phyloP scores from a whole-genome alignment of 2,888 invertebrate genomes.

The Drosophila meridiana region DNA sequence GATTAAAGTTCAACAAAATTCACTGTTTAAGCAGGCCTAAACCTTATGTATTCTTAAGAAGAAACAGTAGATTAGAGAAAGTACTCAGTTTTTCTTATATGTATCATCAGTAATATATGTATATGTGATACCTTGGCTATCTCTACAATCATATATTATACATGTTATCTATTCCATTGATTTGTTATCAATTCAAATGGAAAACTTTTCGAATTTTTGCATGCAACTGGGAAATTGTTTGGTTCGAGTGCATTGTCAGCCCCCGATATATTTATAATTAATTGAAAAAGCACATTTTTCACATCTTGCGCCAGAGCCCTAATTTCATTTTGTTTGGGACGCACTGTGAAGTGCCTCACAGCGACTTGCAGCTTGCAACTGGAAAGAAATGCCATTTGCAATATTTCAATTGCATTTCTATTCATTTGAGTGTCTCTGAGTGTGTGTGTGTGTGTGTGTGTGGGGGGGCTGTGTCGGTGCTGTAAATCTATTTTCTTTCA shows the following conservation, averaged over 20 bases:
- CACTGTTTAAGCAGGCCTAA: background rate
- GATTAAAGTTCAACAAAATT: background rate
- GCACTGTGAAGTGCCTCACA: background rate
- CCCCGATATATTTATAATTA: constrained; percentile 33
- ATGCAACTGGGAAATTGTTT: constrained; percentile 2
- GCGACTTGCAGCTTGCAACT: constrained; percentile 22
- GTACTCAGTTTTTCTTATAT: too few relatives aligned
- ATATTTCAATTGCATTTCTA: constrained; percentile 72
- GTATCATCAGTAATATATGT: background rate
- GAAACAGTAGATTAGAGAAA: too few relatives aligned
- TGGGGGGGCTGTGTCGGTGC: constrained; percentile 18
- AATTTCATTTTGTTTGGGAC: constrained; percentile 19
- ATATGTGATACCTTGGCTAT: background rate
- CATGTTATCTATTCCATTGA: background rate
- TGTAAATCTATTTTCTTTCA: constrained; percentile 31
- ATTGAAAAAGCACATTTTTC: constrained; percentile 44
- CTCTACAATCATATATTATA: background rate
- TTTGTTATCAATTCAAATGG: constrained; percentile 4
- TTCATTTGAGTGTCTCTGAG: constrained; percentile 51
- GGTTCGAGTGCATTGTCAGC: background rate
- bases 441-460: background rate
- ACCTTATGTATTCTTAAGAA: background rate
- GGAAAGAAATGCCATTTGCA: constrained; percentile 66
- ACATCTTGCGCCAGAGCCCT: constrained; percentile 24
- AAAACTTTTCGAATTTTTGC: background rate